Base-by-base conservation (phyloP, 2,888 invertebrate species). In the Plagodis pulveraria region DNA sequence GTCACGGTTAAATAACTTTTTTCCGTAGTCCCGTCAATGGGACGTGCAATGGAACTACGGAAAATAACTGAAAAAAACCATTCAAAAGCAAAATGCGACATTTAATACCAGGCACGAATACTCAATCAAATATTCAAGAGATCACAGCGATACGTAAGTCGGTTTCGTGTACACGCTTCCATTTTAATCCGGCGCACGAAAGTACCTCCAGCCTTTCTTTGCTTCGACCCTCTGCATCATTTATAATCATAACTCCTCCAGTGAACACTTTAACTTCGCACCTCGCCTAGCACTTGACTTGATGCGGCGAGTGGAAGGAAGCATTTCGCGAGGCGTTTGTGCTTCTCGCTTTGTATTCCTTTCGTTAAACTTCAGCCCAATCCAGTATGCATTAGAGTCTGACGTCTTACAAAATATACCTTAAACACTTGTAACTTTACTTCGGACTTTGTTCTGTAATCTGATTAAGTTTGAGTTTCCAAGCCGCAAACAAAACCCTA, bases 211-310 rank as follows among this genome's bases (percentile, higher is more conserved):
- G 69, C 68, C 71, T 75, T 77, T 74, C 74, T 79, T 76, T 73
- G 69, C 74, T 67, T 74, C 74, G 70, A 73, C 76, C 77, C 76
- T 77, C 74, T 86, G 83, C 81, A 84, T 84, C 81, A 84, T 88
- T 87, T 84, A 86, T 85, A 83, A 85, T 84, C 82, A 83, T 83
- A 85, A 84, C 83, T 83, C 72, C 74, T 73, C 73, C 72, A 77
- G 74, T 69, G 78, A 78, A 78, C 80, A 76, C 80, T 84, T 81
- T 77, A 80, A 76, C 78, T 81, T 86, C 77, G 75, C 82, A 85
- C 83, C 81, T 83, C 71, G 70, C 67, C 72, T 66, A 74, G 75
- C 78, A 76, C 79, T 81, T 78, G 72, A 66, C 77, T 75, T 79
- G 74, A 80, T 78, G 71, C 71, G 75, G 76, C 51, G 70, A 71